Conservation (phyloP, 1,140 invertebrate genomes). For the Diorhabda elongata region DNA sequence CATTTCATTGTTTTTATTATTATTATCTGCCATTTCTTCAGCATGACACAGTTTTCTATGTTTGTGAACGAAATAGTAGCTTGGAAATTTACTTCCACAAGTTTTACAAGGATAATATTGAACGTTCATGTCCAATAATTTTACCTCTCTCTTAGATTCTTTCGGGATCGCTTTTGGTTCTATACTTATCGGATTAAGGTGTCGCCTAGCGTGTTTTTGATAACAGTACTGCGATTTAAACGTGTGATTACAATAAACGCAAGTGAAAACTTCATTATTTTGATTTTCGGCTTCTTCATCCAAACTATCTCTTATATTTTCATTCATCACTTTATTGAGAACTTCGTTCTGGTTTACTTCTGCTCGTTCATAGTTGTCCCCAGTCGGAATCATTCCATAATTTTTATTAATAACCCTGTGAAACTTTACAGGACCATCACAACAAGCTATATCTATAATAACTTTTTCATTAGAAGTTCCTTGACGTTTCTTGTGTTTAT, state of each 20-base stretch:
- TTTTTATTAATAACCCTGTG: conserved; percentile 73
- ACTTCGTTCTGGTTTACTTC: conserved; percentile 44
- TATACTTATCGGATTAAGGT: conserved; percentile 55
- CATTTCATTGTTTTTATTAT: conserved; percentile 42
- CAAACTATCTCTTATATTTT: conserved; percentile 47
- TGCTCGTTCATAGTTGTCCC: conserved; percentile 36
- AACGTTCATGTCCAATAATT: conserved; percentile 71
- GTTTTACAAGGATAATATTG: conserved; percentile 91
- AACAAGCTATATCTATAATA: conserved; percentile 77
- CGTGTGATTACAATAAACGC: conserved; percentile 72
- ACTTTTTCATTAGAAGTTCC: conserved; percentile 47
- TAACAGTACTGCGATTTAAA: conserved; percentile 82
- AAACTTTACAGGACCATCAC: conserved; percentile 82
- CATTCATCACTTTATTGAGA: conserved; percentile 50
- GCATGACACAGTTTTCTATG: conserved; percentile 81
- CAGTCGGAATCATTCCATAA: conserved; percentile 51
- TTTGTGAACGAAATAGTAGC: conserved; percentile 91
- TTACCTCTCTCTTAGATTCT: conserved; percentile 53
- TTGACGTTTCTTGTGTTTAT: conserved; percentile 23
- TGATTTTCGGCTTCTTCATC: conserved; percentile 39
- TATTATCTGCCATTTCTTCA: conserved; percentile 51
- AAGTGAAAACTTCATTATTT: conserved; percentile 57
- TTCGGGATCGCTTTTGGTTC: conserved; percentile 31
- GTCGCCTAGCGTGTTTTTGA: conserved; percentile 71
- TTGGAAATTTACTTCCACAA: conserved; percentile 86